A percentile compares a stretch with the other conserved stretches of the same genome.
Evolutionary conservation across 2,888 invertebrate genomes (phyloP).

Genomic region (Drepana falcataria): DNA sequence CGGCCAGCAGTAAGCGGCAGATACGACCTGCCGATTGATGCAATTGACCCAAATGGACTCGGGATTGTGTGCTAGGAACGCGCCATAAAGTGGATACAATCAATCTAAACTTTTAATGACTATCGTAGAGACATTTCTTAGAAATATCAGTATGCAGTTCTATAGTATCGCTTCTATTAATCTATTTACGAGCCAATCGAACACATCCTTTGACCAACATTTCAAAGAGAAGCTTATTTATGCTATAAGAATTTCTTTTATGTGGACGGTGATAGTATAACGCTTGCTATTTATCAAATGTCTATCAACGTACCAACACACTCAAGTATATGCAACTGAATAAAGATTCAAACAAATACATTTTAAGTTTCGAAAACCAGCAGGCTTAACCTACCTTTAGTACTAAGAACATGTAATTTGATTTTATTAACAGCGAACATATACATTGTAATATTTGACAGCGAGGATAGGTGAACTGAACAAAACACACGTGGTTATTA

Average conservation of each 20-base stretch:
- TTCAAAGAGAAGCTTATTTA: background rate
- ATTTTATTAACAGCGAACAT: too few species aligned
- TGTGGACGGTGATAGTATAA: too few species aligned
- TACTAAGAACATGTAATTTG: too few species aligned
- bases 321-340: too few species aligned
- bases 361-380: too few species aligned
- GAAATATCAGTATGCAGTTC: slow-evolving; percentile 12
- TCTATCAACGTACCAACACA: too few species aligned
- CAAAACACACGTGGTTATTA: slow-evolving; percentile 26
- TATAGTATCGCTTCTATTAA: slow-evolving; percentile 12
- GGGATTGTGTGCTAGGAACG: slow-evolving; percentile 26
- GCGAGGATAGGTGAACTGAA: slow-evolving; percentile 12
- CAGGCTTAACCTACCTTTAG: too few species aligned
- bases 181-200: slow-evolving; percentile 7
- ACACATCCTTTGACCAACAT: slow-evolving; percentile 1
- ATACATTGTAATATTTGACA: background rate
- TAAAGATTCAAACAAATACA: too few species aligned
- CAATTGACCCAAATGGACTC: slow-evolving; percentile 54
- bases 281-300: too few species aligned
- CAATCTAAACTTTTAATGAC: slow-evolving; percentile 39
- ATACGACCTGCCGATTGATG: slow-evolving; percentile 41
- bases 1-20: slow-evolving; percentile 30
- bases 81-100: slow-evolving; percentile 37
- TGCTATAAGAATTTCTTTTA: too few species aligned
- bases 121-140: slow-evolving; percentile 15